These are phyloP conservation scores for Cyclophora albipunctata DNA, from an alignment of 2,888 invertebrate genomes.

Conservation along the genomic window DNA sequence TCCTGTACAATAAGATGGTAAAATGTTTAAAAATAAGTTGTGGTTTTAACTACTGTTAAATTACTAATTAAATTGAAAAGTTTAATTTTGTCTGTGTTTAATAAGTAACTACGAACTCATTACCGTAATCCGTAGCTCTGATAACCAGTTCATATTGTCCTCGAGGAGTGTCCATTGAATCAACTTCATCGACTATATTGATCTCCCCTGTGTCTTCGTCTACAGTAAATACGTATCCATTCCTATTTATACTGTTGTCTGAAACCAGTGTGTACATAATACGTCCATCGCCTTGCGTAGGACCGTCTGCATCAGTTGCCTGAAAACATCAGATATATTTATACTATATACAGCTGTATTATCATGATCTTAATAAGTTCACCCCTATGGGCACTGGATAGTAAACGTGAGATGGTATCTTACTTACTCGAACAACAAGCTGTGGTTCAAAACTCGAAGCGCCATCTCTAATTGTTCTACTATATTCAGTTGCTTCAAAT, in stretches of 20 bases:
- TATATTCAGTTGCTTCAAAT: constrained; percentile 82
- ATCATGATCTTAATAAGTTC: too few relatives aligned
- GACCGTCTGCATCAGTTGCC: constrained; percentile 86
- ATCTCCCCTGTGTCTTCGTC: constrained; percentile 83
- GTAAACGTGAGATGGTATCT: not conserved
- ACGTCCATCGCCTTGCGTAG: constrained; percentile 80
- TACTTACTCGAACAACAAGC: constrained; percentile 79
- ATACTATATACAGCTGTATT: not conserved
- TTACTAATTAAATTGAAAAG: not conserved
- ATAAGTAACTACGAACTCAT: not conserved
- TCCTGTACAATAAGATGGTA: constrained; percentile 41
- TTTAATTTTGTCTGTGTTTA: not conserved
- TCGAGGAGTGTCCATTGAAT: constrained; percentile 83
- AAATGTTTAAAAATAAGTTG: too few relatives aligned
- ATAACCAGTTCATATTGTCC: constrained; percentile 82
- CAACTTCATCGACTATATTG: constrained; percentile 76
- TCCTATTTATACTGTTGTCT: constrained; percentile 80
- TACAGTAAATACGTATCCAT: constrained; percentile 78
- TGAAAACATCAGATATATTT: constrained; percentile 28
- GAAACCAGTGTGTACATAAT: constrained; percentile 80
- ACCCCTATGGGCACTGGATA: too few relatives aligned
- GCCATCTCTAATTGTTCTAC: constrained; percentile 84
- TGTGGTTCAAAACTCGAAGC: constrained; percentile 86
- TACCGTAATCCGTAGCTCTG: constrained; percentile 82
- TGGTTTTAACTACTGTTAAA: too few relatives aligned